Evolutionary conservation across 2,888 invertebrate species (phyloP), one percentile per base, ranked within the genome.

Genomic region (Doris montereyensis): DNA sequence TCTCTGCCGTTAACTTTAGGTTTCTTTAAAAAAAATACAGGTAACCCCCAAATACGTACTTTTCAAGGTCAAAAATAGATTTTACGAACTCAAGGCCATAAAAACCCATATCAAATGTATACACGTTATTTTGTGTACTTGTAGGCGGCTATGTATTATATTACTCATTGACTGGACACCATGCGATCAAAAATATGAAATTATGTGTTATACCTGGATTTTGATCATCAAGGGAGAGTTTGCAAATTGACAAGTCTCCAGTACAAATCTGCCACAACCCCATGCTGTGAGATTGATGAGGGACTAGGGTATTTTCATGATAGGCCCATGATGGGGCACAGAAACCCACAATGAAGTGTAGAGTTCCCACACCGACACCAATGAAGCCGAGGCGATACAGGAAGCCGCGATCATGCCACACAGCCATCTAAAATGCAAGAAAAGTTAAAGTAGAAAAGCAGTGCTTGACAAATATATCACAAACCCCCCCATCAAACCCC

Each of bases 221-320:
- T 21, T 70, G 62, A 28, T 32, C 32, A 17, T 68, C 35, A 10
- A 79, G 70, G 41, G 79, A 34, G 21, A 79, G 21, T 1, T 67
- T 62, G 30, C 79, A 79, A 8, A 79, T 8, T 0, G 70, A 32
- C 30, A 79, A 34, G 35, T 41, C 62, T 35, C 21, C 73, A 5
- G 75, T 79, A 41, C 79, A 79, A 3, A 21, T 70, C 71, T 79
- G 79, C 79, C 79, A 79, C 30, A 79, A 41, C 0, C 79, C 79
- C 68, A 79, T 41, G n/a, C 62, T 79, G 3, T 62, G 57, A 0
- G 21, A 10, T 2, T 60, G 21, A 17, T 62, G 60, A 10, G 26
- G 26, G 10, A 28, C n/a, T 13, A 28, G 13, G 52, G 26, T 34
- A 10, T 30, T 76, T 17, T 62, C 62, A 30, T 62, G 70, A 75